Evolutionary conservation across 2,888 invertebrate genomes (phyloP).

Genomic region (Rugalucina vietnamica): DNA sequence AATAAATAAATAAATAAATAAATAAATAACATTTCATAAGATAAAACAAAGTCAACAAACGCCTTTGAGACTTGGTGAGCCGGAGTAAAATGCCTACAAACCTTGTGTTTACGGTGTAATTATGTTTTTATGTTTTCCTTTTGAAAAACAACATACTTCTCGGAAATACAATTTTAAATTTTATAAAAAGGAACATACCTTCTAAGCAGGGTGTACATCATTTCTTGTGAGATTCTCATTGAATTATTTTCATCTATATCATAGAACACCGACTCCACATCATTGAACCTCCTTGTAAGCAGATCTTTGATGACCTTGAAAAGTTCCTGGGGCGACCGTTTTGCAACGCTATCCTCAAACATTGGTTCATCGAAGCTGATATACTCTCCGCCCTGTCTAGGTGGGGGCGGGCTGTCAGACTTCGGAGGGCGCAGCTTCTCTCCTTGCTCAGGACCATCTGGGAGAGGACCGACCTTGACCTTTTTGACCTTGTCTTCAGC

Average conservation of each 20-base stretch:
- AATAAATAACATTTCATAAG: too few species aligned
- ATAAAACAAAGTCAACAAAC: too few species aligned
- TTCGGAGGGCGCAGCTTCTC: constrained; percentile 11
- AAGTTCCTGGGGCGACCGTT: constrained; percentile 70
- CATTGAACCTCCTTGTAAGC: constrained; percentile 75
- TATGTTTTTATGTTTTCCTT: too few species aligned
- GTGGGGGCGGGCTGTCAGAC: constrained; percentile 11
- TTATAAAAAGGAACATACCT: constrained; percentile 74
- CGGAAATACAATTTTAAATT: too few species aligned
- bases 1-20: too few species aligned
- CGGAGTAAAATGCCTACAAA: too few species aligned
- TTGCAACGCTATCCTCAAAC: constrained; percentile 56
- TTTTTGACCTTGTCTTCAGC: constrained; percentile 26
- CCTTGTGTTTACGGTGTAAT: too few species aligned
- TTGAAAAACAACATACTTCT: too few species aligned
- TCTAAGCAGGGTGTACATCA: constrained; percentile 81
- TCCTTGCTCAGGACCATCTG: constrained; percentile 49
- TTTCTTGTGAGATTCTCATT: constrained; percentile 81
- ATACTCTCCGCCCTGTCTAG: constrained; percentile 35
- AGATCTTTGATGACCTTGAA: constrained; percentile 78
- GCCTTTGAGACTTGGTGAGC: too few species aligned
- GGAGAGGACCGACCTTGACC: constrained; percentile 56
- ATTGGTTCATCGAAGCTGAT: constrained; percentile 56
- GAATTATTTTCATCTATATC: constrained; percentile 82
- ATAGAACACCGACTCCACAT: constrained; percentile 79